Conservation (phyloP, 2,888 invertebrate genomes). For the Endotricha flammealis region DNA sequence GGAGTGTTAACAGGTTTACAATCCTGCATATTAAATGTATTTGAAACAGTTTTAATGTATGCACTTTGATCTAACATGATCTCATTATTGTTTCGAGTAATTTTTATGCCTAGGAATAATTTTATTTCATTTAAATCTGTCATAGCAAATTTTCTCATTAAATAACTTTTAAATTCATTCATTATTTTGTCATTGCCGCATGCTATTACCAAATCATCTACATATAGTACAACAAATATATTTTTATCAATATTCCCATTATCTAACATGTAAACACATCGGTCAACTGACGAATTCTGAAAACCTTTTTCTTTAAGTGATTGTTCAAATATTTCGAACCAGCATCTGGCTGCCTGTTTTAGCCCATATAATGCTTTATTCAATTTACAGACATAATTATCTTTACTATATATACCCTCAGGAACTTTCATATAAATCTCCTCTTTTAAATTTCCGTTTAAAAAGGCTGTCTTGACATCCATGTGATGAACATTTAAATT, state of each 20-base stretch:
- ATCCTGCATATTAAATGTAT: slow-evolving; percentile 23
- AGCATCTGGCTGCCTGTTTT: slow-evolving; percentile 18
- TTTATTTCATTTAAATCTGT: neutral
- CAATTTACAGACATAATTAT: too few relatives aligned
- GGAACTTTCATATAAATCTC: too few relatives aligned
- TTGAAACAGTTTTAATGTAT: slow-evolving; percentile 20
- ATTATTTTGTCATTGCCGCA: neutral
- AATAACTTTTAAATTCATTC: too few relatives aligned
- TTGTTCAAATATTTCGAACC: slow-evolving; percentile 18
- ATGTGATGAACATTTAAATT: slow-evolving; percentile 14
- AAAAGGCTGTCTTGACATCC: slow-evolving; percentile 17
- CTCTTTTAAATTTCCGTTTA: slow-evolving; percentile 15
- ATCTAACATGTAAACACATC: slow-evolving; percentile 19
- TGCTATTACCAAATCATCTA: slow-evolving; percentile 18
- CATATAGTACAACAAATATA: slow-evolving; percentile 19
- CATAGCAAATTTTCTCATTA: neutral
- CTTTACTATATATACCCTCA: too few relatives aligned
- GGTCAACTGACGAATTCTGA: slow-evolving; percentile 19
- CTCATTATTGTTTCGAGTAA: neutral
- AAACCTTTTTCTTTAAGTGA: slow-evolving; percentile 18
- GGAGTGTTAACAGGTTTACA: slow-evolving; percentile 20
- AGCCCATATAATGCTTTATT: slow-evolving; percentile 20
- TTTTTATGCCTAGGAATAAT: too few relatives aligned
- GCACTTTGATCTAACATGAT: neutral
- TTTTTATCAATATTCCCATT: slow-evolving; percentile 17